phyloP scores from a whole-genome alignment of 2,888 invertebrate species.

The Neoitamus cyanurus region DNA sequence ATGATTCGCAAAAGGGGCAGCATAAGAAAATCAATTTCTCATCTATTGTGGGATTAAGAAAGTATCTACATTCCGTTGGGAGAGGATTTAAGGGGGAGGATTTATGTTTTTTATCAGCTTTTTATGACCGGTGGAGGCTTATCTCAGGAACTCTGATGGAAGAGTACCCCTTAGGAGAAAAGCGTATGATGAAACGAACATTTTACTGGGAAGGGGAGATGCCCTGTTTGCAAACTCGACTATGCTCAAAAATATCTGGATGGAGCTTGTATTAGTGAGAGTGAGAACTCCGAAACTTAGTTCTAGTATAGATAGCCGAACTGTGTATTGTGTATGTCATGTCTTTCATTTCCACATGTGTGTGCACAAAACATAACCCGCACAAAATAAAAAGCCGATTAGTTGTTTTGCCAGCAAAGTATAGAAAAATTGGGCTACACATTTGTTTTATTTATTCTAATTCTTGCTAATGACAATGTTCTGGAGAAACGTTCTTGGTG shows the following conservation, averaged over 20 bases:
- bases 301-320: too few relatives aligned
- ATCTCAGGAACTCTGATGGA: not conserved
- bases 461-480: too few relatives aligned
- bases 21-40: conserved; percentile 52
- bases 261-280: not conserved
- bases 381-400: too few relatives aligned
- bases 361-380: too few relatives aligned
- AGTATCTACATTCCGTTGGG: conserved; percentile 38
- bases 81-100: not conserved
- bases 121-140: conserved; percentile 1
- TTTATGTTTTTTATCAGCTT: conserved; percentile 48
- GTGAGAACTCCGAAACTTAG: too few relatives aligned
- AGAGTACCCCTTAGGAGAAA: not conserved
- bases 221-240: not conserved
- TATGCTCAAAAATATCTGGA: not conserved
- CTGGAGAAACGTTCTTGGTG: too few relatives aligned
- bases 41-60: conserved; percentile 52
- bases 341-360: too few relatives aligned
- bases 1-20: not conserved
- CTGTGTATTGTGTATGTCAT: too few relatives aligned
- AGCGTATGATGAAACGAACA: not conserved
- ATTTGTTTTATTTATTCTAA: too few relatives aligned
- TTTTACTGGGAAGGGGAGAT: not conserved
- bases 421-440: too few relatives aligned
- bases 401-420: too few relatives aligned